A percentile compares a stretch with the other conserved stretches of the same genome.
phyloP scores from a whole-genome alignment of 2,888 invertebrate species.

The Noctuana brunneofusca region DNA sequence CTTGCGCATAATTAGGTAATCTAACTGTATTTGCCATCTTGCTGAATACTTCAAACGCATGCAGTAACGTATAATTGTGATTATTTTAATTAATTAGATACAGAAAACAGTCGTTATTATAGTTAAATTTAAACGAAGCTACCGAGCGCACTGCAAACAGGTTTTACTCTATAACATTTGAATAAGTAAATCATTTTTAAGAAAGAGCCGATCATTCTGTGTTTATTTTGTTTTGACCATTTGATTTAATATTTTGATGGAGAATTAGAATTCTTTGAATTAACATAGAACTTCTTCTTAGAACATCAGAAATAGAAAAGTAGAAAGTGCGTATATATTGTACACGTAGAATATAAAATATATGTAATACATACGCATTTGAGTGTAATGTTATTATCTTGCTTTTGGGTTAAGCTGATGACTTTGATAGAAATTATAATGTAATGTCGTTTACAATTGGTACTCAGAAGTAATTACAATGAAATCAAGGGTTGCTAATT shows the following conservation, averaged over 20 bases:
- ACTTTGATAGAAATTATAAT: not conserved
- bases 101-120: conserved; percentile 24
- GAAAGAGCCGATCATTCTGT: conserved; percentile 17
- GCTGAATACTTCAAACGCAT: conserved; percentile 35
- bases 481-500: too few relatives aligned
- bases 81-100: conserved; percentile 31
- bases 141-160: conserved; percentile 6
- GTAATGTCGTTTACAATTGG: too few relatives aligned
- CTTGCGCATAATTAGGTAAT: conserved; percentile 36
- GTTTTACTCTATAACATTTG: conserved; percentile 25
- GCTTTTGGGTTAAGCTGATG: not conserved
- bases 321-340: not conserved
- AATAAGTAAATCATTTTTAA: conserved; percentile 11
- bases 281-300: not conserved
- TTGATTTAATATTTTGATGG: conserved; percentile 4
- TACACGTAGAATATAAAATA: not conserved
- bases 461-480: too few relatives aligned
- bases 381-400: not conserved
- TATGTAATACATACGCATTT: not conserved
- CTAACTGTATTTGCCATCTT: conserved; percentile 39
- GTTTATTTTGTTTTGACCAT: conserved; percentile 14
- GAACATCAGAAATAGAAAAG: conserved; percentile 1
- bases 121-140: conserved; percentile 14
- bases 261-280: conserved; percentile 2
- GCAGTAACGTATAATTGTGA: conserved; percentile 20